Evolutionary conservation across 2,113 vertebrate species (phyloP), one percentile per base, ranked within the genome.

Genomic region (Rhineura floridana): DNA sequence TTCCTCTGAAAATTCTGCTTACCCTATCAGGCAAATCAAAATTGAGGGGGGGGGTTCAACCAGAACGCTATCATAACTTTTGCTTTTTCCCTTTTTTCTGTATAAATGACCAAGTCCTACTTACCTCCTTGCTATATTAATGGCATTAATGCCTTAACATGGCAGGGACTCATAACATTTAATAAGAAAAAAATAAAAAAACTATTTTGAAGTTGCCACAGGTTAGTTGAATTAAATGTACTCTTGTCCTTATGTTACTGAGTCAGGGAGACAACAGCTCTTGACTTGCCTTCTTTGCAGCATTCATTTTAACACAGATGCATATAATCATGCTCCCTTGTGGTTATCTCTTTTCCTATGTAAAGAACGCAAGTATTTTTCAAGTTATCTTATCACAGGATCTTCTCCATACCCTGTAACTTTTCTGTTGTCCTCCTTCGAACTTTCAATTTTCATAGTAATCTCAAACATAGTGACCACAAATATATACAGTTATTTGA

Each of bases 191-290:
- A 76, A 42, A 42, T 46, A 55, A 73, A 55, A 83, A 39, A 76
- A n/a, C 75, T 11, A 28, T 86, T 63, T 23, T 65, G 42, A 77
- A 65, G 59, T 86, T 77, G 42, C 73, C 75, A 86, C 44, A 65
- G 42, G 73, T 86, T 62, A 78, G 21, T 65, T 78, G 65, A 86
- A 86, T 78, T 85, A 86, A 86, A 78, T 65, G 55, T 76, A n/a
- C 19, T 23, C 46, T 65, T 85, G 72, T 77, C 75, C 69, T 55
- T 59, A 19, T 50, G 13, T 28, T 84, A 39, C 21, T 19, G 48
- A 69, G 46, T 30, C 33, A 72, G 48, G 2, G 21, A 36, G 21
- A n/a, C n/a, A 8, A 11, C 48, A 28, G 48, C n/a, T 59, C 17
- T 25, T 59, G 36, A 21, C 11, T 62, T 70, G 46, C 6, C n/a